Evolutionary conservation across 2,113 vertebrate genomes (phyloP).

Genomic region (Piprites chloris): DNA sequence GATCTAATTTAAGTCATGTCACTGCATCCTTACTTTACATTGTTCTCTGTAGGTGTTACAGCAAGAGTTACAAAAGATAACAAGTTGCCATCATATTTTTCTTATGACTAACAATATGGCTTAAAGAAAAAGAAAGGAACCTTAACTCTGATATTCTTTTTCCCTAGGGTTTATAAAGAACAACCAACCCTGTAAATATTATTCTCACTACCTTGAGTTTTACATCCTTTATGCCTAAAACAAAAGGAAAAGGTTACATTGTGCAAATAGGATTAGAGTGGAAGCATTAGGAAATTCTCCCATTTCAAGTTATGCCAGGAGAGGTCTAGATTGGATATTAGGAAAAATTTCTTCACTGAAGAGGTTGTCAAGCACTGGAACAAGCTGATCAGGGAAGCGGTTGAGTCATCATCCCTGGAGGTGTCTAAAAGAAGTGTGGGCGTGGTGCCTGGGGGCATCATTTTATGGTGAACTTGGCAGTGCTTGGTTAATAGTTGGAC

Average conservation of each 20-base stretch:
- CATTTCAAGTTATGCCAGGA: background rate
- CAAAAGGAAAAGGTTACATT: background rate
- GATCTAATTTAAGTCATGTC: constrained; percentile 37
- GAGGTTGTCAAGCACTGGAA: background rate
- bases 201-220: background rate
- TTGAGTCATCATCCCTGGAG: background rate
- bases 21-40: background rate
- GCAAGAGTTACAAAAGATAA: constrained; percentile 8
- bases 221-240: background rate
- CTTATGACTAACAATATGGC: background rate
- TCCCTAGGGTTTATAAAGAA: background rate
- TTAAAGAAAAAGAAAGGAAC: constrained; percentile 17
- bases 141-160: background rate
- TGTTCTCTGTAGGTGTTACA: background rate
- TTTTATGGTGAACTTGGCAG: background rate
- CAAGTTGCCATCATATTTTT: background rate
- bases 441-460: background rate
- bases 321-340: background rate
- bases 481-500: background rate
- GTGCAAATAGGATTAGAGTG: background rate
- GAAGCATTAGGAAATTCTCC: background rate
- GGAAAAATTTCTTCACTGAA: background rate
- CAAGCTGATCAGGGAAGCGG: too few relatives aligned
- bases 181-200: background rate
- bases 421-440: background rate